These are phyloP conservation scores for Rhinopomastus cyanomelas DNA, from an alignment of 2,113 vertebrate species.

Conservation along the genomic window DNA sequence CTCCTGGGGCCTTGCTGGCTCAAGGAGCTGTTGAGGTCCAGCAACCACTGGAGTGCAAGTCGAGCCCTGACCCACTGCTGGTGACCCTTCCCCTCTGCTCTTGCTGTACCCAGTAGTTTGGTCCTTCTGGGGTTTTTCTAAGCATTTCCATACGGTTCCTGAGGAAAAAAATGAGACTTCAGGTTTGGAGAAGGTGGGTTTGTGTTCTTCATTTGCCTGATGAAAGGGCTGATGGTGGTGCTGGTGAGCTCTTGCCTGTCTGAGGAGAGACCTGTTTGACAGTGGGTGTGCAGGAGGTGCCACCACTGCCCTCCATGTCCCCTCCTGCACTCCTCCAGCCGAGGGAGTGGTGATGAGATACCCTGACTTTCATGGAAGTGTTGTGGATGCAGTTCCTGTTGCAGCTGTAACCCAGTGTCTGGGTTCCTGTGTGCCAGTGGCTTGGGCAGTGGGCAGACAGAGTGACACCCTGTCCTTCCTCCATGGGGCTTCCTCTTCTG, in stretches of 20 bases:
- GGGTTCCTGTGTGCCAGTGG: neutral
- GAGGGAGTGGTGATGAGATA: fast-evolving
- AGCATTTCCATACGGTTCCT: neutral
- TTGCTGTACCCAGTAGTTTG: neutral
- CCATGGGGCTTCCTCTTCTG: fast-evolving
- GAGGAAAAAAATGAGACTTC: neutral
- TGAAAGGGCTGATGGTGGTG: neutral
- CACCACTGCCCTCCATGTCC: fast-evolving
- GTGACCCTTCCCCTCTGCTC: neutral
- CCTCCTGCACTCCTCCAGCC: neutral
- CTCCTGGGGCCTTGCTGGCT: neutral
- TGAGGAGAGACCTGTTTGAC: neutral
- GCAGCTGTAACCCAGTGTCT: neutral
- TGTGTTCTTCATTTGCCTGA: neutral
- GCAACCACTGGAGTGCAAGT: neutral
- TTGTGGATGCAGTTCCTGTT: fast-evolving
- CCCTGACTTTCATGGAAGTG: neutral
- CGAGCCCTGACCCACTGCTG: neutral
- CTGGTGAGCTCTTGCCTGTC: neutral
- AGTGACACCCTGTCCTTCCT: neutral
- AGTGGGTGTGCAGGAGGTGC: neutral
- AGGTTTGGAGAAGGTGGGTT: neutral
- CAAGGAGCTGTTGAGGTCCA: too few relatives aligned
- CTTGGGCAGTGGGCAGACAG: neutral
- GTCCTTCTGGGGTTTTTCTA: neutral